Conservation (phyloP, 2,888 invertebrate genomes). For the Hermaeophaga mercurialis region DNA sequence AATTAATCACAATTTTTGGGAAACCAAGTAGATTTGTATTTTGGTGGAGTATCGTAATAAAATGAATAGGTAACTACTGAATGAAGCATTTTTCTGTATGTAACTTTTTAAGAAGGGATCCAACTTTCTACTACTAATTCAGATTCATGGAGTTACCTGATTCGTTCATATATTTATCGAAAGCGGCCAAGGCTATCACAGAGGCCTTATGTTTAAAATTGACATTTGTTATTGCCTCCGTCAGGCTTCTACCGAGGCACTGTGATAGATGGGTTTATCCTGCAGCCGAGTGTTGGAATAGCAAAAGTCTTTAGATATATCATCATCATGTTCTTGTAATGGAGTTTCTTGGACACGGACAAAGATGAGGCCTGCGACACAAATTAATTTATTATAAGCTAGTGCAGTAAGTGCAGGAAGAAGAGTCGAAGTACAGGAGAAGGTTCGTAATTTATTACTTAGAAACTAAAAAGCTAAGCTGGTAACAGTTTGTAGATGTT, state of each 20-base stretch:
- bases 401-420: no score
- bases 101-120: background rate
- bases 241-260: background rate
- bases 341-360: slow-evolving; percentile 14
- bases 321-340: slow-evolving; percentile 30
- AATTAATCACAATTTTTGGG: no score
- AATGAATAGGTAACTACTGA: no score
- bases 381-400: slow-evolving; percentile 18
- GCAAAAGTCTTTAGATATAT: slow-evolving; percentile 28
- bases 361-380: slow-evolving; percentile 6
- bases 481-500: no score
- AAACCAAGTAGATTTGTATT: no score
- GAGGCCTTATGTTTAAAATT: slow-evolving; percentile 10
- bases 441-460: no score
- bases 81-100: background rate
- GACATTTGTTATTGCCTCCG: slow-evolving; percentile 6
- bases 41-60: no score
- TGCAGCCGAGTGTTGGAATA: slow-evolving; percentile 22
- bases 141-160: slow-evolving; percentile 8
- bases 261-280: slow-evolving; percentile 12
- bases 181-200: slow-evolving; percentile 2
- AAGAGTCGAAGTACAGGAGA: no score
- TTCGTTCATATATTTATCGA: slow-evolving; percentile 6
- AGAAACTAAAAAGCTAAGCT: no score
- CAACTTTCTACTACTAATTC: background rate